Percentiles rank a stretch among this genome's conserved stretches.
Conservation (phyloP, 2,888 invertebrate species). For the Arctia plantaginis region DNA sequence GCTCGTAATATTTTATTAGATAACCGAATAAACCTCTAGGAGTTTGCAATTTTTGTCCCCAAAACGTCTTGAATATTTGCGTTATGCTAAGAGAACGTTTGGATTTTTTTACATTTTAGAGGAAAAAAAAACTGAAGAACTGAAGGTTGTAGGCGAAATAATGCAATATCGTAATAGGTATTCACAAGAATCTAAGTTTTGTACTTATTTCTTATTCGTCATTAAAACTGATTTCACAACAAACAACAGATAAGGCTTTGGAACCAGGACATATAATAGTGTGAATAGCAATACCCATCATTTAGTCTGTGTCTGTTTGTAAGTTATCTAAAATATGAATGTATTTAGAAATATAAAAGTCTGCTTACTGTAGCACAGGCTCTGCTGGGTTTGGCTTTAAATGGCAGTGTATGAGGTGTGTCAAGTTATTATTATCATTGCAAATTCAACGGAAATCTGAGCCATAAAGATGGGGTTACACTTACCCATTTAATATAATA, state of each 20-base stretch:
- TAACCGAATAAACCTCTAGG: slow-evolving; percentile 81
- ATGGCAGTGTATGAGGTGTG: not conserved
- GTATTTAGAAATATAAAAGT: not conserved
- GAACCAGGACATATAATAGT: not conserved
- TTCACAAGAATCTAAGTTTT: not conserved
- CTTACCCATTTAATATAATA: slow-evolving; percentile 73
- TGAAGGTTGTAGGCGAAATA: not conserved
- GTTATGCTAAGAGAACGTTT: slow-evolving; percentile 39
- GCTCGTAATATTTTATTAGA: slow-evolving; percentile 86
- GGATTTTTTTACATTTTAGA: slow-evolving; percentile 38
- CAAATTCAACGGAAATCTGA: slow-evolving; percentile 67
- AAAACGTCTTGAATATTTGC: slow-evolving; percentile 52
- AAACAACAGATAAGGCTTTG: not conserved
- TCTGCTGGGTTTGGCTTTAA: not conserved
- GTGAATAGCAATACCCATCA: too few species aligned
- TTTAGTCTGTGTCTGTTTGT: too few species aligned
- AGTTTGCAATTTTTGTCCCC: slow-evolving; percentile 69
- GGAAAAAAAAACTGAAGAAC: not conserved
- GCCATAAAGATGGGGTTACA: slow-evolving; percentile 70
- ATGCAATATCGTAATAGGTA: not conserved
- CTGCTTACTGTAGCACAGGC: not conserved
- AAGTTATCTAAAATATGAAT: not conserved
- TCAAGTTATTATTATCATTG: slow-evolving; percentile 6
- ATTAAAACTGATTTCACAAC: not conserved
- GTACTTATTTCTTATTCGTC: not conserved